Evolutionary conservation across 2,888 invertebrate species (phyloP).

Genomic region (Anarsia innoxiella): DNA sequence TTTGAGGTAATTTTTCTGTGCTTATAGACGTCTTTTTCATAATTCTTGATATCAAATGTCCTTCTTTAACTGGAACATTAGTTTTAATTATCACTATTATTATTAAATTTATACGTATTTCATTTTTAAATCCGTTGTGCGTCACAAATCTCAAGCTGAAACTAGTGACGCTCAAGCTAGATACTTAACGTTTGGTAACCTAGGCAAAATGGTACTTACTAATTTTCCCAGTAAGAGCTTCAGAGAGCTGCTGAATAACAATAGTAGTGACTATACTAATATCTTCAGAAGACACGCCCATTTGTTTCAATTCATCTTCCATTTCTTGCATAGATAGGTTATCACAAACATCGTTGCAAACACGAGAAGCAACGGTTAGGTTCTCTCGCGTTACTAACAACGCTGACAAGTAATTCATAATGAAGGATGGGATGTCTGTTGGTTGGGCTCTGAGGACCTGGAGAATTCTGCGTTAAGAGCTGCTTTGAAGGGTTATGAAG

Average conservation of each 20-base stretch:
- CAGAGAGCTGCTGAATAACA: slow-evolving; percentile 18
- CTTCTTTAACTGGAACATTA: too few species aligned
- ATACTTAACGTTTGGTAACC: too few species aligned
- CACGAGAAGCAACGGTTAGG: slow-evolving; percentile 35
- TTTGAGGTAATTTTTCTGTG: too few species aligned
- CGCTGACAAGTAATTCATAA: slow-evolving; percentile 80
- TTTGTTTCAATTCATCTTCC: slow-evolving; percentile 31
- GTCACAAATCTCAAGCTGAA: too few species aligned
- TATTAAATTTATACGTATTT: too few species aligned
- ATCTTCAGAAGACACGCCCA: slow-evolving; percentile 35
- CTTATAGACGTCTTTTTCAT: too few species aligned
- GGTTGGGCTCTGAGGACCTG: slow-evolving; percentile 82
- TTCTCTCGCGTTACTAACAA: slow-evolving; percentile 79
- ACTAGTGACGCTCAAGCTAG: too few species aligned
- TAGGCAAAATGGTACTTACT: too few species aligned
- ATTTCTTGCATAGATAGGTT: slow-evolving; percentile 34
- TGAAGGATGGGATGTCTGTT: slow-evolving; percentile 76
- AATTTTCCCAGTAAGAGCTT: background rate
- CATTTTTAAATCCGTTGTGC: too few species aligned
- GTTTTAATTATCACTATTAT: too few species aligned
- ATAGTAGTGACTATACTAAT: slow-evolving; percentile 27
- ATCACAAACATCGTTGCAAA: slow-evolving; percentile 34
- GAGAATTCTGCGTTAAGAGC: too few species aligned
- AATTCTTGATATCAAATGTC: too few species aligned
- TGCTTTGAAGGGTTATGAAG: background rate